Conservation (phyloP, 2,113 vertebrate genomes). For the Acanthochromis polyacanthus region DNA sequence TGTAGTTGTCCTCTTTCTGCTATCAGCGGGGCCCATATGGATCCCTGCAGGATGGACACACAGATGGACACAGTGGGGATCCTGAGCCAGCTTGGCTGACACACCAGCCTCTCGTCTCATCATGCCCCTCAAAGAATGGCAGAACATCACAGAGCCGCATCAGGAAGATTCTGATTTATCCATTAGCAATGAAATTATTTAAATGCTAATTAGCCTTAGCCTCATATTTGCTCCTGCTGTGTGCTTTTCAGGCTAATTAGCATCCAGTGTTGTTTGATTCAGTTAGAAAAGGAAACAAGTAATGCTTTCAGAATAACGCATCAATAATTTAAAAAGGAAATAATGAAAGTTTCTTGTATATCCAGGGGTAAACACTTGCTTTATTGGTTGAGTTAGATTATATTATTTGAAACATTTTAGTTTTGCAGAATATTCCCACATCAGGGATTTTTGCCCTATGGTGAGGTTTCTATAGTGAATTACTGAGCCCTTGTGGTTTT, state of each 20-base stretch:
- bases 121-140: constrained; percentile 63
- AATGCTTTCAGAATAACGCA: constrained; percentile 17
- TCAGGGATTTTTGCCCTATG: constrained; percentile 22
- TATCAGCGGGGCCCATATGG: constrained; percentile 59
- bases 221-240: constrained; percentile 46
- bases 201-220: constrained; percentile 68
- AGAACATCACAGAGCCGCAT: constrained; percentile 72
- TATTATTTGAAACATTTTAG: constrained; percentile 54
- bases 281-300: constrained; percentile 24
- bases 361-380: constrained; percentile 23
- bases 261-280: constrained; percentile 28
- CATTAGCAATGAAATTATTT: constrained; percentile 67
- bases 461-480: constrained; percentile 50
- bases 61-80: constrained; percentile 78
- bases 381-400: constrained; percentile 21
- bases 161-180: constrained; percentile 68
- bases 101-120: constrained; percentile 47
- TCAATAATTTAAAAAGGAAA: constrained; percentile 41
- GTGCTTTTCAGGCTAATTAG: constrained; percentile 57
- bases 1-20: constrained; percentile 61
- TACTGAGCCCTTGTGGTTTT: constrained; percentile 57
- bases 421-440: constrained; percentile 43
- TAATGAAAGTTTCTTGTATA: constrained; percentile 1
- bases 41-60: constrained; percentile 68
- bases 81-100: constrained; percentile 49